Evolutionary conservation across 2,797 vertebrate genomes (phyloP).

Genomic region (Thamnophis elegans): DNA sequence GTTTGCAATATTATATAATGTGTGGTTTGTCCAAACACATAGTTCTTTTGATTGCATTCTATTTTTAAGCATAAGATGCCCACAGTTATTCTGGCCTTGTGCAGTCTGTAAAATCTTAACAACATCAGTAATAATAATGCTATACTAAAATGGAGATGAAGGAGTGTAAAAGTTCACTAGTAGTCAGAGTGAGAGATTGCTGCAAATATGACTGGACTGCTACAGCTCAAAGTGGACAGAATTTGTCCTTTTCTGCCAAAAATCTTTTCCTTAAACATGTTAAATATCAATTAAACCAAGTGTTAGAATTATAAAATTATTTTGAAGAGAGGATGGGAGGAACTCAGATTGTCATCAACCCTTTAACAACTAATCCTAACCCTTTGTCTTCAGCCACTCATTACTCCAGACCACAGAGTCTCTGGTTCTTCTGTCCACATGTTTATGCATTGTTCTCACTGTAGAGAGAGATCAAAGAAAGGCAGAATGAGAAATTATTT

Average conservation of each 20-base stretch:
- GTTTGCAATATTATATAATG: not conserved
- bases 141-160: not conserved
- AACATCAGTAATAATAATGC: not conserved
- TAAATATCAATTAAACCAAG: not conserved
- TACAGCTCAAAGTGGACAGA: not conserved
- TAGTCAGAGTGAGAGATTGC: not conserved
- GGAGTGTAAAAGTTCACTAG: not conserved
- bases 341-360: not conserved
- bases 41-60: not conserved
- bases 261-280: not conserved
- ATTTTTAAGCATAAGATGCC: not conserved
- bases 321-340: not conserved
- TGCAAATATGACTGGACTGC: not conserved
- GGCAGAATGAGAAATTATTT: not conserved
- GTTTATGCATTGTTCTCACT: not conserved
- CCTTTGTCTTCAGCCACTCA: not conserved
- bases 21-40: not conserved
- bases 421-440: not conserved
- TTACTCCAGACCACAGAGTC: not conserved
- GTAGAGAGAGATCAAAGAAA: not conserved
- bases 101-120: not conserved
- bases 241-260: not conserved
- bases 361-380: no score
- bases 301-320: not conserved
- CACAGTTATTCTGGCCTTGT: not conserved